Conservation (phyloP, 2,888 invertebrate species). For the Drosophila subquinaria region DNA sequence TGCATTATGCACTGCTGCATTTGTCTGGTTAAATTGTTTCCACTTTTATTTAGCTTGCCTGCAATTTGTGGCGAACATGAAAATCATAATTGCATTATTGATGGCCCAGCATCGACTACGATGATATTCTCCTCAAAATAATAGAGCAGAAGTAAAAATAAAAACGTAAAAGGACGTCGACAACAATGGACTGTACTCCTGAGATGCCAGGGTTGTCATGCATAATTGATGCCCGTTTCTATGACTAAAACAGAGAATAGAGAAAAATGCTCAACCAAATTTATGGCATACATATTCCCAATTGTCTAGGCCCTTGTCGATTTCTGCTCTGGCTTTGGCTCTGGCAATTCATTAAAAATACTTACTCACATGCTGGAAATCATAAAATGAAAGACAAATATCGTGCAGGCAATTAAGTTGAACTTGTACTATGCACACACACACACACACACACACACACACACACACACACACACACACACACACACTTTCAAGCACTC, state of each 20-base stretch:
- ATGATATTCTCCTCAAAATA: slow-evolving; percentile 23
- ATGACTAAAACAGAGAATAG: slow-evolving; percentile 15
- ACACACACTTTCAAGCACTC: not conserved
- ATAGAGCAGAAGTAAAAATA: slow-evolving; percentile 3
- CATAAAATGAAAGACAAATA: slow-evolving; percentile 63
- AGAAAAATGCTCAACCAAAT: slow-evolving; percentile 28
- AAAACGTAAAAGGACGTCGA: slow-evolving; percentile 36
- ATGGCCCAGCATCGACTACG: slow-evolving; percentile 37
- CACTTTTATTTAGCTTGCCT: slow-evolving; percentile 25
- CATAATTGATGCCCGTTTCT: slow-evolving; percentile 60
- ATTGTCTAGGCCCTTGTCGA: slow-evolving; percentile 37
- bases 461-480: slow-evolving; percentile 3
- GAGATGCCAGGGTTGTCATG: slow-evolving; percentile 56
- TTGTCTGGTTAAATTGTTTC: slow-evolving; percentile 33
- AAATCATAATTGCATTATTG: slow-evolving; percentile 62
- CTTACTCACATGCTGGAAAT: slow-evolving; percentile 51
- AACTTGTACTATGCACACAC: slow-evolving; percentile 30
- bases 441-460: not conserved
- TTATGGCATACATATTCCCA: slow-evolving; percentile 44
- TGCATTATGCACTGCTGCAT: slow-evolving; percentile 42
- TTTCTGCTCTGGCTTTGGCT: not conserved
- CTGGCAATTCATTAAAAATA: slow-evolving; percentile 60
- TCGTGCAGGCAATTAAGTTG: slow-evolving; percentile 64
- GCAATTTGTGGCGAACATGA: slow-evolving; percentile 29
- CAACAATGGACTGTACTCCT: slow-evolving; percentile 15